A percentile compares a stretch with the other conserved stretches of the same genome.
phyloP scores from a whole-genome alignment of 2,113 vertebrate genomes.

The Protobothrops mucrosquamatus region DNA sequence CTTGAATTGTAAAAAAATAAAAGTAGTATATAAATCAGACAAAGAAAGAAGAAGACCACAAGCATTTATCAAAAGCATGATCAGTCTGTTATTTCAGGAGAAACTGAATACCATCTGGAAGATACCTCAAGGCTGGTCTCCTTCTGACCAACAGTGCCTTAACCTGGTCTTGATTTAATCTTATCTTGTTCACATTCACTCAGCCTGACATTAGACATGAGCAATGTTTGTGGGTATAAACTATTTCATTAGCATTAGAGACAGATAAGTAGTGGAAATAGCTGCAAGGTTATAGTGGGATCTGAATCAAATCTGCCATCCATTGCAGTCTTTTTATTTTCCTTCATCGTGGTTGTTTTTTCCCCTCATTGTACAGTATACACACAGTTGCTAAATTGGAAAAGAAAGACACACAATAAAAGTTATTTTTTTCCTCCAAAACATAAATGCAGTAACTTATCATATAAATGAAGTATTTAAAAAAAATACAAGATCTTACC shows the following conservation, averaged over 20 bases:
- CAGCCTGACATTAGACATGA: background rate
- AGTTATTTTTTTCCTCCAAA: background rate
- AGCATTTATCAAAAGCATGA: background rate
- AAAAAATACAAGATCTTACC: background rate
- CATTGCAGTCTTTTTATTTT: background rate
- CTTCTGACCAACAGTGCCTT: background rate
- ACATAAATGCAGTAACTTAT: background rate
- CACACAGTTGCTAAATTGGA: background rate
- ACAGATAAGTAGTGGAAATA: background rate
- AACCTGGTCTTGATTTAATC: background rate
- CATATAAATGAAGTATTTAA: background rate
- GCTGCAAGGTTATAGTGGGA: background rate
- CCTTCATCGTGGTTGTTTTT: background rate
- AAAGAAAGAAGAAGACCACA: background rate
- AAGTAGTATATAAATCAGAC: background rate
- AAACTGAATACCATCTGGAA: background rate
- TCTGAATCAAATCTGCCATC: background rate
- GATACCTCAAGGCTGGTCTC: background rate
- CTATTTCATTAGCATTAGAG: background rate
- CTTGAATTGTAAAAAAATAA: background rate
- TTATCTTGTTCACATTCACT: background rate
- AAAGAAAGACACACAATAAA: background rate
- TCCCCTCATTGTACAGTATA: background rate
- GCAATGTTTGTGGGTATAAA: background rate
- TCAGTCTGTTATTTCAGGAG: background rate